Evolutionary conservation across 2,888 invertebrate genomes (phyloP).

Genomic region (Drosophila yooni): DNA sequence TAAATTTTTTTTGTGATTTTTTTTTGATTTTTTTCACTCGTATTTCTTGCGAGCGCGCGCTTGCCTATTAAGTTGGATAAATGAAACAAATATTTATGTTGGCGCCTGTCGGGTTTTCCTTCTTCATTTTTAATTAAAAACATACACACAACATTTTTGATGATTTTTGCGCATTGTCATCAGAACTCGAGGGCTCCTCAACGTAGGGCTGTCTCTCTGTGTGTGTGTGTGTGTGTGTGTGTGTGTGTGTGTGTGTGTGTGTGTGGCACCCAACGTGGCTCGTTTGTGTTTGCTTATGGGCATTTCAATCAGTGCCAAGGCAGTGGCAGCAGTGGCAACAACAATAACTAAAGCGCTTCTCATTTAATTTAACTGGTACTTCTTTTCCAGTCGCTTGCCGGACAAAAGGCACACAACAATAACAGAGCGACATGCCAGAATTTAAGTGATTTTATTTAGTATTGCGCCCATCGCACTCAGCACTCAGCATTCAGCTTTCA

Average conservation of each 20-base stretch:
- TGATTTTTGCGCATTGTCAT: constrained; percentile 63
- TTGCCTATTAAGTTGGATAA: constrained; percentile 60
- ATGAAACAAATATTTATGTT: constrained; percentile 64
- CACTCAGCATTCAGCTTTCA: constrained; percentile 6
- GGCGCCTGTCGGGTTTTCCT: constrained; percentile 37
- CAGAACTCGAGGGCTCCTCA: constrained; percentile 21
- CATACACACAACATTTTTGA: constrained; percentile 60
- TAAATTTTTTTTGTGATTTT: constrained; percentile 9
- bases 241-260: not conserved
- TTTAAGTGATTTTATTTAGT: constrained; percentile 71
- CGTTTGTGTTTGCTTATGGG: constrained; percentile 63
- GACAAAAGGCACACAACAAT: constrained; percentile 52
- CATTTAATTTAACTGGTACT: constrained; percentile 65
- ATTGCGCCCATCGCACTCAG: constrained; percentile 21
- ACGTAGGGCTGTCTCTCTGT: not conserved
- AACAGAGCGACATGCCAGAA: constrained; percentile 45
- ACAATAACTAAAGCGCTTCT: constrained; percentile 43
- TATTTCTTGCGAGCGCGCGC: not conserved
- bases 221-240: not conserved
- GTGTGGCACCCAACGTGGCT: constrained; percentile 20
- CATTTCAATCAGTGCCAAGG: constrained; percentile 68
- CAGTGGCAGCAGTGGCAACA: constrained; percentile 26
- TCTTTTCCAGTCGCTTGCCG: constrained; percentile 44
- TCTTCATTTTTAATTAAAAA: constrained; percentile 56
- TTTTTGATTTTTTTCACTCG: not conserved